These are phyloP conservation scores for Labroides dimidiatus DNA, from an alignment of 2,797 vertebrate genomes.

Conservation along the genomic window DNA sequence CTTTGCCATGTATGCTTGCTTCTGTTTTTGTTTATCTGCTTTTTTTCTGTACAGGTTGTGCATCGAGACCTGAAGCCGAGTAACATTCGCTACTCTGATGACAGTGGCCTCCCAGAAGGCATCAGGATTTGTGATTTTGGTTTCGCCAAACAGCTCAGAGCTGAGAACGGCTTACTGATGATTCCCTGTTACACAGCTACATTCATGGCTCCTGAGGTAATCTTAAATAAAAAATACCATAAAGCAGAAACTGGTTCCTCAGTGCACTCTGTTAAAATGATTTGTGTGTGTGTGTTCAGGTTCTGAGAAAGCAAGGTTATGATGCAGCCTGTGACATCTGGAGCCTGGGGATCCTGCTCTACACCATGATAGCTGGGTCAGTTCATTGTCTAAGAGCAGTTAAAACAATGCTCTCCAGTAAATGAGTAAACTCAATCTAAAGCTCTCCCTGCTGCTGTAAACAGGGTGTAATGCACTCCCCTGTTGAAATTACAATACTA, in stretches of 20 bases:
- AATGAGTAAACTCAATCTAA: constrained; percentile 2
- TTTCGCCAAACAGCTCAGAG: constrained; percentile 95
- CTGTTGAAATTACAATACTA: constrained; percentile 2
- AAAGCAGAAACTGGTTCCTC: not conserved
- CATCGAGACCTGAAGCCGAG: constrained; percentile 97
- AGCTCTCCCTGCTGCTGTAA: constrained; percentile 14
- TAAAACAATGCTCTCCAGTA: not conserved
- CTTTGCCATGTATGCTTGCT: not conserved
- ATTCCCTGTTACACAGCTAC: constrained; percentile 98
- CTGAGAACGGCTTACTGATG: constrained; percentile 96
- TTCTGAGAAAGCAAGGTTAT: constrained; percentile 95
- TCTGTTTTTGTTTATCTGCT: not conserved
- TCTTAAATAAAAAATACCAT: not conserved
- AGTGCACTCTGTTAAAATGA: not conserved
- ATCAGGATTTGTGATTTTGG: constrained; percentile 96
- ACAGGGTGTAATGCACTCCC: constrained; percentile 20
- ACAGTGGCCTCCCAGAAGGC: constrained; percentile 91
- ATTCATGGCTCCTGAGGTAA: constrained; percentile 96
- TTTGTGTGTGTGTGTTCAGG: constrained; percentile 73
- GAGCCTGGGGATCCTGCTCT: constrained; percentile 94
- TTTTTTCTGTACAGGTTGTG: constrained; percentile 88
- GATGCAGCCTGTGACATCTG: constrained; percentile 98
- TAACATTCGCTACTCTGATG: constrained; percentile 94
- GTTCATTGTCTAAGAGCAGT: constrained; percentile 36
- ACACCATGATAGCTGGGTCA: constrained; percentile 97